A percentile compares a stretch with the other conserved stretches of the same genome.
Evolutionary conservation across 2,888 invertebrate species (phyloP).

Genomic region (Zygothrica quintamaculata): DNA sequence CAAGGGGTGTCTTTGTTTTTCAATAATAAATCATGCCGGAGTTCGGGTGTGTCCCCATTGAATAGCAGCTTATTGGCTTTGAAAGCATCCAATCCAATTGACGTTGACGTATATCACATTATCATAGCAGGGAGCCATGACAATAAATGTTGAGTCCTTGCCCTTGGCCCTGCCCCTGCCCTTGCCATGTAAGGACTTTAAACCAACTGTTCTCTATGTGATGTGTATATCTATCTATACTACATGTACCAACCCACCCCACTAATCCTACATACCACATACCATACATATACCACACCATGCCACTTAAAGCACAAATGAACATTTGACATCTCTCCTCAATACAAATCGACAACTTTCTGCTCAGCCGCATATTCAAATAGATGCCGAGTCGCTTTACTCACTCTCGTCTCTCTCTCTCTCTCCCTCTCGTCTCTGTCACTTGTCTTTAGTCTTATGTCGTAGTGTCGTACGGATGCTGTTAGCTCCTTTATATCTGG

Average conservation of each 20-base stretch:
- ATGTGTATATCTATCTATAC: slow-evolving; percentile 26
- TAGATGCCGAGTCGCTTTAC: slow-evolving; percentile 22
- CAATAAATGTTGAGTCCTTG: slow-evolving; percentile 65
- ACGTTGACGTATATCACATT: slow-evolving; percentile 79
- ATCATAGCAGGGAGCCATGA: slow-evolving; percentile 73
- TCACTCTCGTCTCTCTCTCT: slow-evolving; percentile 15
- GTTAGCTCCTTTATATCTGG: slow-evolving; percentile 12
- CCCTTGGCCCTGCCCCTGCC: slow-evolving; percentile 44
- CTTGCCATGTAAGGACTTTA: slow-evolving; percentile 60
- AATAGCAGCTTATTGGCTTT: slow-evolving; percentile 78
- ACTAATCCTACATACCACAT: slow-evolving; percentile 3
- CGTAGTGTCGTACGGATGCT: slow-evolving; percentile 3
- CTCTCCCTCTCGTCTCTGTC: too few species aligned
- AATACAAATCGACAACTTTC: slow-evolving; percentile 43
- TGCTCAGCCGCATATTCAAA: slow-evolving; percentile 47
- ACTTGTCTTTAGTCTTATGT: slow-evolving; percentile 11
- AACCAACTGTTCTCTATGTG: slow-evolving; percentile 39
- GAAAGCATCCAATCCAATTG: slow-evolving; percentile 76
- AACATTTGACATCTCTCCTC: slow-evolving; percentile 1
- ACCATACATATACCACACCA: neutral
- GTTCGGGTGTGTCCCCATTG: slow-evolving; percentile 63
- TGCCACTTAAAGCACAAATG: slow-evolving; percentile 9
- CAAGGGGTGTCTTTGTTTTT: slow-evolving; percentile 70
- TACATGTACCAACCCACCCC: too few species aligned
- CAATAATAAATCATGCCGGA: slow-evolving; percentile 69